A percentile compares a stretch with the other conserved stretches of the same genome.
These are phyloP conservation scores for Drosophila planitibia DNA, from an alignment of 2,888 invertebrate species.

Conservation along the genomic window DNA sequence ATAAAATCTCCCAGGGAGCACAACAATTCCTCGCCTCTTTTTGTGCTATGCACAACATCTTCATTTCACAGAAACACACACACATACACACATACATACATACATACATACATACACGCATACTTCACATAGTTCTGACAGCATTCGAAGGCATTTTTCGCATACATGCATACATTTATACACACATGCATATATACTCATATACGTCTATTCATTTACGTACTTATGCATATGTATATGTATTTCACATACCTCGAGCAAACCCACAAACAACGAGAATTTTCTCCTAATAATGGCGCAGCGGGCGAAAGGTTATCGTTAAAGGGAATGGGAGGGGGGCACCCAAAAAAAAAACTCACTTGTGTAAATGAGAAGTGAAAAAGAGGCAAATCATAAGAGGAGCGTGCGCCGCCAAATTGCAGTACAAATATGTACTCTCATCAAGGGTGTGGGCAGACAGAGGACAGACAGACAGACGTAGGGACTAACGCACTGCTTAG, in stretches of 20 bases:
- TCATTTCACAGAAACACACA: constrained; percentile 13
- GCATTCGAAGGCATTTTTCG: constrained; percentile 22
- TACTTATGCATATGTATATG: constrained; percentile 13
- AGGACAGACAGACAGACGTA: constrained; percentile 30
- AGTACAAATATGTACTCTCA: constrained; percentile 82
- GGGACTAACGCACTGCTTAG: constrained; percentile 66
- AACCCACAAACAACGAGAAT: constrained; percentile 40
- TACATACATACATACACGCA: constrained; percentile 7
- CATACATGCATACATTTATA: constrained; percentile 1
- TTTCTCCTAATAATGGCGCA: constrained; percentile 63
- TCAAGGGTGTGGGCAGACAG: constrained; percentile 20
- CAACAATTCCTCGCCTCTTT: constrained; percentile 46
- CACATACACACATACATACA: constrained; percentile 1
- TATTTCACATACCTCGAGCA: constrained; percentile 56
- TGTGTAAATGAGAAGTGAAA: constrained; percentile 81
- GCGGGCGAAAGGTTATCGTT: constrained; percentile 52
- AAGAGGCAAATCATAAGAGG: constrained; percentile 82
- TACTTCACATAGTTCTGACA: constrained; percentile 44
- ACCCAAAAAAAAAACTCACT: constrained; percentile 70
- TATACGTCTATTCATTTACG: neutral
- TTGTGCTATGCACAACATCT: constrained; percentile 32
- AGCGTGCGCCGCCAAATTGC: constrained; percentile 80
- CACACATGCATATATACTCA: neutral
- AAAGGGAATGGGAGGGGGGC: constrained; percentile 43
- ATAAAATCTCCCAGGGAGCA: constrained; percentile 77